Percentiles rank a stretch among this genome's conserved stretches.
Conservation (phyloP, 2,113 vertebrate genomes). For the Platysternon megacephalum region DNA sequence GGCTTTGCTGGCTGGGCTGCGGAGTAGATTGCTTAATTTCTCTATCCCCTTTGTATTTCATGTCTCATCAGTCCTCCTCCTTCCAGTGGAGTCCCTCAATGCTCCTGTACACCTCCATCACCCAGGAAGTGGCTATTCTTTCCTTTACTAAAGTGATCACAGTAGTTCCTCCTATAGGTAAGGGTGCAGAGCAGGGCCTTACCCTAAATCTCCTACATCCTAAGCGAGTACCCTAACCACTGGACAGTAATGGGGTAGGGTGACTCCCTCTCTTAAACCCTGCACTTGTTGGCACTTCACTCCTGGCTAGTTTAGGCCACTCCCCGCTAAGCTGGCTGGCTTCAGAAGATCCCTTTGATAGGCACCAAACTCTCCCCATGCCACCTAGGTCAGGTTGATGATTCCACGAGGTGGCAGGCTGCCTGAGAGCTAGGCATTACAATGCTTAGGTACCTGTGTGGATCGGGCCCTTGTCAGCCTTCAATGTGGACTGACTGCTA, state of each 20-base stretch:
- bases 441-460: background rate
- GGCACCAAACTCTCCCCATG: background rate
- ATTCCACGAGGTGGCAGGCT: background rate
- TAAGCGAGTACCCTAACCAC: background rate
- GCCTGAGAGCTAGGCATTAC: background rate
- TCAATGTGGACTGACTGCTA: background rate
- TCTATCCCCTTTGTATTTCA: background rate
- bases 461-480: background rate
- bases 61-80: background rate
- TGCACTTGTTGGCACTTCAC: background rate
- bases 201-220: background rate
- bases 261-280: background rate
- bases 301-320: background rate
- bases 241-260: background rate
- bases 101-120: accelerated
- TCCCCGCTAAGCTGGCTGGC: background rate
- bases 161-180: accelerated
- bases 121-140: background rate
- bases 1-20: background rate
- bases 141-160: background rate
- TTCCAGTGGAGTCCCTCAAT: background rate
- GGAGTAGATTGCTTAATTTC: background rate
- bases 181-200: accelerated
- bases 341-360: background rate
- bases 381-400: too few species aligned